Base-by-base conservation (phyloP, 2,888 invertebrate species). In the Eristalinus aeneus region DNA sequence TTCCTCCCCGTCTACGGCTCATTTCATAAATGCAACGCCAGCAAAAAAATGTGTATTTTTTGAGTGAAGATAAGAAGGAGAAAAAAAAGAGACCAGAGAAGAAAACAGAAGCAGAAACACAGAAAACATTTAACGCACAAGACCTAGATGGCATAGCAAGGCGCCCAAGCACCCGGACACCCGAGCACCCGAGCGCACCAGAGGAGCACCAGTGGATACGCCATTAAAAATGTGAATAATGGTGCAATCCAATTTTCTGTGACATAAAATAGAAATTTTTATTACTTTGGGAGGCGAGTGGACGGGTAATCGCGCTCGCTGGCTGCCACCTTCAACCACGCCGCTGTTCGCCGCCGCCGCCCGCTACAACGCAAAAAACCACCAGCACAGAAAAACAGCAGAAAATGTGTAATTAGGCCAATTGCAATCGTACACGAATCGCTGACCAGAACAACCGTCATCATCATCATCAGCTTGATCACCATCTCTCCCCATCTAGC, bases 231-330 rank as follows among this genome's bases (percentile, higher is more conserved):
- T 78, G 81, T 86, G 86, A 82, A 86, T 86, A 86, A 86, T 86
- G 86, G 86, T 86, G 86, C 86, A 77, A 86, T 86, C 86, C 86
- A 86, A 86, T 86, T 86, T 86, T 86, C 86, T 78, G 78, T 82
- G 81, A 74, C 86, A 86, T 86, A 78, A 86, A 86, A 73, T 86
- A 82, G 86, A 78, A 73, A 82, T 71, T 77, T 82, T 86, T 86
- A 86, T 77, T 73, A 71, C 82, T 74, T 36, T 82, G 27, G 82
- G 65, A 77, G 86, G 82, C 86, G 74, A 81, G 73, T 68, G 73
- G 71, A 82, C 82, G 74, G 73, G 60, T 81, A 81, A 73, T 77
- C 56, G 56, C 56, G 23, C 56, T 56, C 46, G 8, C 27, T 46
- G 16, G 46, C 46, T 46, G 68, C 58, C 76, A 76, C 64, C 73